Percentiles rank a stretch among this genome's conserved stretches.
Conservation (phyloP, 2,888 invertebrate species). For the Tetragonula carbonaria region DNA sequence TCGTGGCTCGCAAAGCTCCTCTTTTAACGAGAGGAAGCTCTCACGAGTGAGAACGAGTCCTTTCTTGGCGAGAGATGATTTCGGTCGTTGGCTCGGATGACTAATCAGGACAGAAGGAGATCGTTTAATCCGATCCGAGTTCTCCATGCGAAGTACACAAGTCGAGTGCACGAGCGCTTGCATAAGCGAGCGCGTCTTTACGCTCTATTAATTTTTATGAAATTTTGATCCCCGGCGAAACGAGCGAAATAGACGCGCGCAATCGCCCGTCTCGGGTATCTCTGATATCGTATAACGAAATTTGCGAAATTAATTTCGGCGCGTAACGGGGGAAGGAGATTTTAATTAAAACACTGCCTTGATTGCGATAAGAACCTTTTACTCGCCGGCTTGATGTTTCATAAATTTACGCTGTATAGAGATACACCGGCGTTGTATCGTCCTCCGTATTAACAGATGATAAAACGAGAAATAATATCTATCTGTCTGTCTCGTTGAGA, state of each 20-base stretch:
- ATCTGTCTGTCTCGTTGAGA: background rate
- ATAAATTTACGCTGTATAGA: background rate
- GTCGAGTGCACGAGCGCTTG: background rate
- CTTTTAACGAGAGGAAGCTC: background rate
- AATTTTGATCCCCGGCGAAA: background rate
- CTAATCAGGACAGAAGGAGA: constrained; percentile 9
- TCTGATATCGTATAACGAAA: constrained; percentile 17
- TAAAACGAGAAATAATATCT: background rate
- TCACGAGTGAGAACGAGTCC: background rate
- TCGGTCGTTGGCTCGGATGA: background rate
- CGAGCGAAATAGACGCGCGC: background rate
- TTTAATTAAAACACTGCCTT: constrained; percentile 16
- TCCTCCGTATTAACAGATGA: background rate
- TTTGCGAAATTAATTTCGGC: constrained; percentile 7
- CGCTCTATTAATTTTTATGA: constrained; percentile 14
- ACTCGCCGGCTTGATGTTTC: background rate
- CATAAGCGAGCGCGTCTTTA: background rate
- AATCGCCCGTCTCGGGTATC: background rate
- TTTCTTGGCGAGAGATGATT: constrained; percentile 12
- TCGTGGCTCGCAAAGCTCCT: background rate
- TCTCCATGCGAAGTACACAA: background rate
- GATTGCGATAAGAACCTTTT: background rate
- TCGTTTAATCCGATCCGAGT: constrained; percentile 4
- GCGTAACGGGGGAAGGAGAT: background rate
- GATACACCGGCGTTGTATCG: no score